Evolutionary conservation across 1,140 invertebrate genomes (phyloP), one percentile per base, ranked within the genome.

Genomic region (Drosophila nebulosa): DNA sequence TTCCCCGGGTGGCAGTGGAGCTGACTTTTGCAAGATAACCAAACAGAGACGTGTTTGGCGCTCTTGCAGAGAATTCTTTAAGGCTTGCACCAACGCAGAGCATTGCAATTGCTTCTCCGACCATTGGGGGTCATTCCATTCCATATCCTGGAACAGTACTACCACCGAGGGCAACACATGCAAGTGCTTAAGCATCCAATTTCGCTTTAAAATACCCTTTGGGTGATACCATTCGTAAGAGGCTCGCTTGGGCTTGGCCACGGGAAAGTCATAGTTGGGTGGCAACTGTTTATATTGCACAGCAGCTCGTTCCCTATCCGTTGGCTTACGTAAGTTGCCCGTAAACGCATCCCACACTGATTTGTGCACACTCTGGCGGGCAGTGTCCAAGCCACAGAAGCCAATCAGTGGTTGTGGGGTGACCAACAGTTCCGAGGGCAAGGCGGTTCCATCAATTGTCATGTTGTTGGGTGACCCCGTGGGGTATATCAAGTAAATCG

Each of bases 141-240:
- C 98, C 77, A 99, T 94, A 89, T 99, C 98, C 92, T 97, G 97
- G 91, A 99, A 99, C 35, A 98, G 94, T 6, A 99, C 97, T 55
- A 99, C 95, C 0, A 99, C 95, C 3, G 98, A 96, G 14, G 99
- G 98, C 70, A 99, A 94, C 53, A 97, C 93, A 78, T 96, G 94
- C 5, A 99, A 92, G 91, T 99, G 97, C 93, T 99, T 99, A 7
- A 95, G 93, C 93, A 99, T 96, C 99, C 99, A 99, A 86, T 97
- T 97, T 6, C 95, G 95, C 91, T 99, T 99, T 2, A 99, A 92
- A 69, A 99, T 98, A 26, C 98, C 98, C 92, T 98, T 98, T 0
- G 98, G 97, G 80, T 98, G 96, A 86, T 99, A 98, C 95, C 97
- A 98, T 85, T 99, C 98, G 92, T 99, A 99, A 0, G 96, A 96